Conservation (phyloP, 1,140 invertebrate genomes). For the Euborellia annulipes region DNA sequence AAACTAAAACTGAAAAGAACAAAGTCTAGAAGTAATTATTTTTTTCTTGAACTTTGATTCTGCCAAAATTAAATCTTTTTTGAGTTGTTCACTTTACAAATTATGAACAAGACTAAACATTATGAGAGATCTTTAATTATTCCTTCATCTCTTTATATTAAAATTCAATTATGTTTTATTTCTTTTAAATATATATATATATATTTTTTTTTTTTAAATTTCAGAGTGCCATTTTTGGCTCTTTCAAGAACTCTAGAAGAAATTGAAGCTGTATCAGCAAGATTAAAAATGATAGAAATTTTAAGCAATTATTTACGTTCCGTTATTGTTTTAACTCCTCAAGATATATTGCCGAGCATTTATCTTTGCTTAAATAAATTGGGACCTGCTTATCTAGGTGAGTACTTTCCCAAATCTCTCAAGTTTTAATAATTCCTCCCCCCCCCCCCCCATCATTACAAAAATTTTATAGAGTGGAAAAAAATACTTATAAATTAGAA, state of each 20-base stretch:
- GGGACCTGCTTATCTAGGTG: conserved; percentile 82
- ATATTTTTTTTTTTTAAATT: conserved; percentile 18
- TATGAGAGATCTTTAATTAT: no score
- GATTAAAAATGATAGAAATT: conserved; percentile 90
- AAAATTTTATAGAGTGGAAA: not conserved
- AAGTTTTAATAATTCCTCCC: conserved; percentile 5
- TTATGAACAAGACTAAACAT: not conserved
- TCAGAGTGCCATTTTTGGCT: conserved; percentile 82
- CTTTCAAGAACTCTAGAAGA: conserved; percentile 77
- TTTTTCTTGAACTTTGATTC: no score
- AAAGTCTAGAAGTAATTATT: no score
- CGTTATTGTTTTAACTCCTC: conserved; percentile 70
- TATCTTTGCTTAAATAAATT: conserved; percentile 93
- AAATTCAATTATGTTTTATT: no score
- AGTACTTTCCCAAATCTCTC: conserved; percentile 27
- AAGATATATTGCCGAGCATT: conserved; percentile 77
- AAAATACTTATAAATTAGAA: not conserved
- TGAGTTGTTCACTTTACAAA: no score
- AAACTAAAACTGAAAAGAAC: no score
- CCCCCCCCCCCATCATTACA: not conserved
- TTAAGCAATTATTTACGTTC: conserved; percentile 89
- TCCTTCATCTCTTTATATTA: no score
- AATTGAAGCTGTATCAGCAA: conserved; percentile 76
- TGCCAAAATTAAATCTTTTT: no score
- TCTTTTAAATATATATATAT: no score